Evolutionary conservation across 2,113 vertebrate genomes (phyloP), one percentile per base, ranked within the genome.

Genomic region (Steatornis caripensis): DNA sequence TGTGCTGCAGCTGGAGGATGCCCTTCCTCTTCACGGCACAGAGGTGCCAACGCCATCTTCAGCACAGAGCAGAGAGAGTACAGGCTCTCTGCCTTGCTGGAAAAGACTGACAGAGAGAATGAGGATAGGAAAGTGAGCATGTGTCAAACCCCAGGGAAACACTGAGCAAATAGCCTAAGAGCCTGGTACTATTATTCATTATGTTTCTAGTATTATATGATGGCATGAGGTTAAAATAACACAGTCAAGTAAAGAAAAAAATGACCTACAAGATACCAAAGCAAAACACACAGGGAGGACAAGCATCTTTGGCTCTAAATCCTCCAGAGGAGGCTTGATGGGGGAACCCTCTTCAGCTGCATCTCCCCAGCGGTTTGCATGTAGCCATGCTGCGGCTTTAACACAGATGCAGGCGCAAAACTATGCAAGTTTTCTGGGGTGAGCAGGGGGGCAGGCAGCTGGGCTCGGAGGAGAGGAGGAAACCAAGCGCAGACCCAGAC

Each of bases 201-300:
- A 13, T 88, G 76, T 66, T 96, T 86, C 83, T 70, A 41, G 53
- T 92, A 45, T 93, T 92, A 80, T 84, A 75, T 66, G 90, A 95
- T 81, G 83, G 76, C 90, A 88, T 11, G 71, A 92, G 72, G 92
- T 95, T 97, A 96, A 95, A 96, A 95, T 84, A 96, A 89, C 90
- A 94, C 60, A 58, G 65, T 72, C 78, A 37, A 90, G 68, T 22
- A 43, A 93, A 86, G 68, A 77, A 96, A 94, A 80, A 84, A 95
- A 92, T 48, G 23, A 55, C 71, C 43, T 4, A 77, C 4, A 10
- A 89, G 85, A 95, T 92, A 94, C 68, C 68, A 93, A 84, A 95
- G 85, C 65, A 96, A 96, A 96, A 85, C 58, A 89, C 70, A 83
- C 3, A 24, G 48, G 55, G 39, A 92, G 79, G 60, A 94, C 71